Evolutionary conservation across 1,140 invertebrate species (phyloP).

Genomic region (Lamellibrachia luymesi): DNA sequence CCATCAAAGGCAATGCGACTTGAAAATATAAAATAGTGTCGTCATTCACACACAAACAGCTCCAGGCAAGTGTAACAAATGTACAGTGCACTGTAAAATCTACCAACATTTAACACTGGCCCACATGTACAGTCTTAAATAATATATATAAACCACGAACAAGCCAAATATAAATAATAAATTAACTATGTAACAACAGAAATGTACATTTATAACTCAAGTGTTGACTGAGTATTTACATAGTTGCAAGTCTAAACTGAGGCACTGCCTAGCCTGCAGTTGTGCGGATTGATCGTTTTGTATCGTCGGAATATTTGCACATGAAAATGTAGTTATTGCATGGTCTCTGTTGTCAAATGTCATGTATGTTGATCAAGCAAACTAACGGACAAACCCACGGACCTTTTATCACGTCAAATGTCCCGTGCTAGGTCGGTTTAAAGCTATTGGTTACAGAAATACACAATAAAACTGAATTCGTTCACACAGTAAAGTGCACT

Average conservation of each 20-base stretch:
- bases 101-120: neutral
- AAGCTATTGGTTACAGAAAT: neutral
- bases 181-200: neutral
- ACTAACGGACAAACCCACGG: neutral
- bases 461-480: neutral
- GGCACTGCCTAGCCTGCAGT: neutral
- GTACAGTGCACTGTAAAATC: neutral
- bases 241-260: neutral
- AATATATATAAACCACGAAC: neutral
- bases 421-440: neutral
- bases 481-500: neutral
- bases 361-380: neutral
- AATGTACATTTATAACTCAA: neutral
- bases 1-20: neutral
- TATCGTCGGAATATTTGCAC: neutral
- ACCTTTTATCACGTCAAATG: neutral
- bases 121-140: neutral
- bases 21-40: neutral
- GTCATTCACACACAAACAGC: neutral
- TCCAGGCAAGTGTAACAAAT: neutral
- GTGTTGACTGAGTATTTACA: neutral
- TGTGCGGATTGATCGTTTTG: neutral
- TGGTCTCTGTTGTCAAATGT: neutral
- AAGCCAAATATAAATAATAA: constrained; percentile 2
- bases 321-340: neutral